phyloP scores from a whole-genome alignment of 2,113 vertebrate genomes.

The Actenoides lindsayi region DNA sequence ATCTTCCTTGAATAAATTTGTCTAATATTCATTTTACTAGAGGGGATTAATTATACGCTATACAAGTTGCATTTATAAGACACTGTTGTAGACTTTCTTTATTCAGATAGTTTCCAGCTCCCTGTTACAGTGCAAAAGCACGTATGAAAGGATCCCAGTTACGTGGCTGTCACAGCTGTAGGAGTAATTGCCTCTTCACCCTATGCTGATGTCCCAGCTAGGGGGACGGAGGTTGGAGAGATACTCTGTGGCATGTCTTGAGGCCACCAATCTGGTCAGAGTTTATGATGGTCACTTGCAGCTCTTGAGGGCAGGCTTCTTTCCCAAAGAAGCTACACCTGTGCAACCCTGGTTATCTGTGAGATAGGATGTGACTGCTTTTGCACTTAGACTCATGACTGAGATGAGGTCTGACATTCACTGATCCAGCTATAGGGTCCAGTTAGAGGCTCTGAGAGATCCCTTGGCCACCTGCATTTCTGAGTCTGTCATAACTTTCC shows the following conservation, averaged over 20 bases:
- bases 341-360: neutral
- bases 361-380: neutral
- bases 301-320: neutral
- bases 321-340: neutral
- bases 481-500: neutral
- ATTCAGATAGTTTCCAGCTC: neutral
- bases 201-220: neutral
- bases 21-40: neutral
- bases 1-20: slow-evolving; percentile 11
- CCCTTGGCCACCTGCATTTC: neutral
- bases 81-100: neutral
- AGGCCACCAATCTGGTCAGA: neutral
- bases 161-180: neutral
- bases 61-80: neutral
- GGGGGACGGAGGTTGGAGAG: neutral
- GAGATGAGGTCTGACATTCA: neutral
- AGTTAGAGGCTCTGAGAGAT: neutral
- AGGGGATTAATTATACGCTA: neutral
- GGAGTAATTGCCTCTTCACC: neutral
- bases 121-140: neutral
- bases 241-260: neutral
- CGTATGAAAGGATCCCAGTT: neutral
- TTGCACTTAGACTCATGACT: neutral
- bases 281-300: neutral
- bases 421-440: neutral